Conservation (phyloP, 2,113 vertebrate species). For the Dicrurus megarhynchus region DNA sequence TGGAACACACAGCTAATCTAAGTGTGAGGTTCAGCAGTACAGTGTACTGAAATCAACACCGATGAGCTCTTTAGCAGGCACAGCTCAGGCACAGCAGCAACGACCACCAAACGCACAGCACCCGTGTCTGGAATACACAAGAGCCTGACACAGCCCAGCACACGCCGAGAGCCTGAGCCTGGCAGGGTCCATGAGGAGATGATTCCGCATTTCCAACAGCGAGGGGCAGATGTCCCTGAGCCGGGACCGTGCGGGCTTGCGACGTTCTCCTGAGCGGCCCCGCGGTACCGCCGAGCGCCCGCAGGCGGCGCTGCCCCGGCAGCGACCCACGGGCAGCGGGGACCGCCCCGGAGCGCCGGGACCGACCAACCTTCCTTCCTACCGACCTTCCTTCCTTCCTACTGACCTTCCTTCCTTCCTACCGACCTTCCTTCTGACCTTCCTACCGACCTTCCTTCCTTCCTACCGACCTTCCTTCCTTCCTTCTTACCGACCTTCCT, state of each 20-base stretch:
- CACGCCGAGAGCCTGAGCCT: accelerated
- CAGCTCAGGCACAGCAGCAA: background rate
- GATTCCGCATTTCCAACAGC: accelerated
- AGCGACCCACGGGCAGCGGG: background rate
- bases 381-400: no score
- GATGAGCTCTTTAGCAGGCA: background rate
- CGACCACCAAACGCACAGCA: background rate
- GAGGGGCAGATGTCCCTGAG: background rate
- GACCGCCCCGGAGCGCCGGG: background rate
- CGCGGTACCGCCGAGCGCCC: background rate
- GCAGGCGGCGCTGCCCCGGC: background rate
- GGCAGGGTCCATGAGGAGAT: background rate
- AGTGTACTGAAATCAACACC: accelerated
- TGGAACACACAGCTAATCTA: background rate
- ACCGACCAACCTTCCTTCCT: background rate
- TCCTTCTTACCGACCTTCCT: no score
- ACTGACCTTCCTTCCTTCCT: no score
- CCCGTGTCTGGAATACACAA: accelerated
- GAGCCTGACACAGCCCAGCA: no score
- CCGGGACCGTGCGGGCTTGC: background rate
- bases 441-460: no score
- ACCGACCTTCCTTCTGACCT: no score
- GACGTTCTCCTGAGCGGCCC: background rate
- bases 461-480: no score
- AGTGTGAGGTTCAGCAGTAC: background rate